phyloP scores from a whole-genome alignment of 2,113 vertebrate genomes.

The Tetrax tetrax region DNA sequence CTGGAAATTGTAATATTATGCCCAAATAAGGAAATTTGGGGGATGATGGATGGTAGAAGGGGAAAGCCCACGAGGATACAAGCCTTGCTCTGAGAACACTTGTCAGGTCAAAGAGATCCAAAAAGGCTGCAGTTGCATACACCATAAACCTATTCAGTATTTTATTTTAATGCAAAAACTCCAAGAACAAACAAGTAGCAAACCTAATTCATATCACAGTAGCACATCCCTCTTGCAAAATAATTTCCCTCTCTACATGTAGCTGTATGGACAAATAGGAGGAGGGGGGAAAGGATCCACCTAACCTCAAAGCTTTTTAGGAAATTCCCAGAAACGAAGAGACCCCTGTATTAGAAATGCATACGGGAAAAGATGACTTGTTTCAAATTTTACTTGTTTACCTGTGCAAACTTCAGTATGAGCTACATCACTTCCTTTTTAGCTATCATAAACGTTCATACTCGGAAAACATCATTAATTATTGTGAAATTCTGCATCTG shows the following conservation, averaged over 20 bases:
- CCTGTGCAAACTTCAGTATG: not conserved
- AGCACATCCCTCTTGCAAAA: not conserved
- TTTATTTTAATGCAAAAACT: constrained; percentile 39
- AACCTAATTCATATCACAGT: not conserved
- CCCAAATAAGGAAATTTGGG: not conserved
- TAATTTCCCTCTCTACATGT: not conserved
- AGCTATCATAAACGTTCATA: not conserved
- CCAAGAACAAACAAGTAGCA: constrained; percentile 45
- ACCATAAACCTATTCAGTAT: constrained; percentile 5
- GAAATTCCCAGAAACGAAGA: not conserved
- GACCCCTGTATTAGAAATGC: not conserved
- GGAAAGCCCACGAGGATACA: not conserved
- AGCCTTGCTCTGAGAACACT: constrained; percentile 10
- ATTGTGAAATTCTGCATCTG: not conserved
- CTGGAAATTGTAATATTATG: constrained; percentile 13
- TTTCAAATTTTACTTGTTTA: not conserved
- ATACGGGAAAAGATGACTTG: not conserved
- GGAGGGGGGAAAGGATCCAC: not conserved
- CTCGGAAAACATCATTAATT: not conserved
- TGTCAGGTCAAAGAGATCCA: constrained; percentile 38
- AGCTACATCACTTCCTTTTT: not conserved
- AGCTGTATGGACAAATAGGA: not conserved
- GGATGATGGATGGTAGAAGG: not conserved
- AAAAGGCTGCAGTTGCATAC: not conserved
- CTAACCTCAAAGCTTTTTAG: not conserved